Evolutionary conservation across 2,797 vertebrate species (phyloP).

Genomic region (Falco concolor): DNA sequence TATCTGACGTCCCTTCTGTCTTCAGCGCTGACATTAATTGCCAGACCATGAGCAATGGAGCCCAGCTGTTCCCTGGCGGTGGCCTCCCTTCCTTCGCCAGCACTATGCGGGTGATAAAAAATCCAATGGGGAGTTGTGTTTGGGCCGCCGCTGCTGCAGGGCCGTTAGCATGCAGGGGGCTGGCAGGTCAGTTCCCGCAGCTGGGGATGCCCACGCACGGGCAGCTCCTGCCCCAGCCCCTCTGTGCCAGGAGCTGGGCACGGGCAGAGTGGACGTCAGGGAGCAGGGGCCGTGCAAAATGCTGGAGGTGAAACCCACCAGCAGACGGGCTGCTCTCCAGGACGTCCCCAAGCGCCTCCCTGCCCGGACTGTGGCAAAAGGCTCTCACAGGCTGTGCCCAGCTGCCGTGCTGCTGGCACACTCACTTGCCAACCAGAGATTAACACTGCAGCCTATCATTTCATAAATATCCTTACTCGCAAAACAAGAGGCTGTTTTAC

Average conservation of each 20-base stretch:
- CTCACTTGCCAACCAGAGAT: neutral
- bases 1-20: slow-evolving; percentile 64
- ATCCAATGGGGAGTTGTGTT: neutral
- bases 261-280: fast-evolving
- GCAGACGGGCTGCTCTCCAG: neutral
- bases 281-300: neutral
- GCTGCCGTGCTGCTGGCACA: neutral
- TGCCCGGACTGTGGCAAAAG: neutral
- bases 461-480: neutral
- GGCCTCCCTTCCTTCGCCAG: slow-evolving; percentile 40
- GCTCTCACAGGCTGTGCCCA: neutral
- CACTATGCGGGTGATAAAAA: neutral
- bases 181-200: neutral
- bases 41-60: slow-evolving; percentile 64
- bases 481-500: neutral
- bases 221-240: neutral
- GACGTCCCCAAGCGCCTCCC: neutral
- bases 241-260: neutral
- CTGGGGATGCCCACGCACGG: neutral
- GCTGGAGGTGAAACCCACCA: neutral
- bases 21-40: slow-evolving; percentile 61
- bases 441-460: slow-evolving; percentile 1
- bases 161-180: fast-evolving
- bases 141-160: neutral
- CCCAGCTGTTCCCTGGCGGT: slow-evolving; percentile 61